Evolutionary conservation across 2,797 vertebrate species (phyloP).

Genomic region (Girardinus metallicus): DNA sequence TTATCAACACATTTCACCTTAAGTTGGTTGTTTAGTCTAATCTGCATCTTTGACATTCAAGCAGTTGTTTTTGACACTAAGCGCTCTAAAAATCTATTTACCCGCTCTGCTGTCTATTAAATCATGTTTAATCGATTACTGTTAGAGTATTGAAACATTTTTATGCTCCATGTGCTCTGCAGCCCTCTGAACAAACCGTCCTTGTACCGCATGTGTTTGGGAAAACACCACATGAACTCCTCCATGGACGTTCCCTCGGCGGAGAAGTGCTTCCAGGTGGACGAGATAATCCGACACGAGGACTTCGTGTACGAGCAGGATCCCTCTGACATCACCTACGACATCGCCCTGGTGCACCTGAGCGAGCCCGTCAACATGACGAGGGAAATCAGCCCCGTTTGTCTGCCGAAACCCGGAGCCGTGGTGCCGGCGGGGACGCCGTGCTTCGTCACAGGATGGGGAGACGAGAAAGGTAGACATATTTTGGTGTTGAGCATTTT

Average conservation of each 20-base stretch:
- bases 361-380: conserved; percentile 67
- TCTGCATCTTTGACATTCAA: neutral
- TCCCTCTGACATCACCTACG: conserved; percentile 66
- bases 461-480: conserved; percentile 77
- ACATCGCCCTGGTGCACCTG: conserved; percentile 80
- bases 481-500: too few relatives aligned
- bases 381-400: conserved; percentile 76
- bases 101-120: neutral
- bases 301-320: conserved; percentile 74
- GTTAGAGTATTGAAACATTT: neutral
- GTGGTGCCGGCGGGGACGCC: conserved; percentile 63
- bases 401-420: conserved; percentile 66
- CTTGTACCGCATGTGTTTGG: conserved; percentile 77
- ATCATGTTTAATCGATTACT: neutral
- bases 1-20: neutral
- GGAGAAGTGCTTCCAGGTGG: conserved; percentile 70
- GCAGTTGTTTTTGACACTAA: neutral
- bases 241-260: conserved; percentile 68
- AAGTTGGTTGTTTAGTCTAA: neutral
- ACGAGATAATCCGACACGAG: conserved; percentile 72
- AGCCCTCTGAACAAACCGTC: conserved; percentile 55
- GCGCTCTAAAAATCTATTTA: neutral
- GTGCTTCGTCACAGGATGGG: conserved; percentile 81
- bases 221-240: conserved; percentile 80
- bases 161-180: neutral